Conservation (phyloP, 2,113 vertebrate species). For the Thomomys bottae region DNA sequence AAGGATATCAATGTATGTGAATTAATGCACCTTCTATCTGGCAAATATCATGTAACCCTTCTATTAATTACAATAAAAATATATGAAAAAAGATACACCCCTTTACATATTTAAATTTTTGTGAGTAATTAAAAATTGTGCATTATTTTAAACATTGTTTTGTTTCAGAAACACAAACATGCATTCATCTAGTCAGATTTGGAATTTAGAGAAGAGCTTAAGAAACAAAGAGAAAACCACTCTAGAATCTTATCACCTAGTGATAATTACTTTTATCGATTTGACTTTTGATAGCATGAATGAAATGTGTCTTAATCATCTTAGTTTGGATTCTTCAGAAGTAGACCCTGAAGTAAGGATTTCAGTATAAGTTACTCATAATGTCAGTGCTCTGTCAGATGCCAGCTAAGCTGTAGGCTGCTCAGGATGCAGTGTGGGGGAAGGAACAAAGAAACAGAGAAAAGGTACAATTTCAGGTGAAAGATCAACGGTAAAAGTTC, state of each 20-base stretch:
- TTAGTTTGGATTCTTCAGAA: not conserved
- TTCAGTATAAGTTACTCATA: not conserved
- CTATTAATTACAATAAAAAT: too few relatives aligned
- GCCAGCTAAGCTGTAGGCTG: not conserved
- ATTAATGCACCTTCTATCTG: too few relatives aligned
- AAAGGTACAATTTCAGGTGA: not conserved
- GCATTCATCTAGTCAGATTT: not conserved
- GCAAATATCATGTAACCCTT: too few relatives aligned
- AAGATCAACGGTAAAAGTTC: not conserved
- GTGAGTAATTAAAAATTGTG: not conserved
- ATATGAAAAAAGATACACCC: too few relatives aligned
- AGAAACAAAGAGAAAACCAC: slow-evolving; percentile 9
- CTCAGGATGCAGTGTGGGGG: not conserved
- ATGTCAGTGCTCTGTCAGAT: not conserved
- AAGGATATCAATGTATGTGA: too few relatives aligned
- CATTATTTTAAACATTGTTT: not conserved
- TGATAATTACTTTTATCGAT: not conserved
- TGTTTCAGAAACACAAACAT: not conserved
- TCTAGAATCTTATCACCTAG: not conserved
- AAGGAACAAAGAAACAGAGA: not conserved
- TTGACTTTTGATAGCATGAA: not conserved
- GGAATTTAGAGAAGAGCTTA: not conserved
- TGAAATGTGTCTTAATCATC: not conserved
- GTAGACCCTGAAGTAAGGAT: not conserved
- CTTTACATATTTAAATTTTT: too few relatives aligned